A percentile compares a stretch with the other conserved stretches of the same genome.
These are phyloP conservation scores for Aegithalos caudatus DNA, from an alignment of 2,113 vertebrate genomes.

Conservation along the genomic window DNA sequence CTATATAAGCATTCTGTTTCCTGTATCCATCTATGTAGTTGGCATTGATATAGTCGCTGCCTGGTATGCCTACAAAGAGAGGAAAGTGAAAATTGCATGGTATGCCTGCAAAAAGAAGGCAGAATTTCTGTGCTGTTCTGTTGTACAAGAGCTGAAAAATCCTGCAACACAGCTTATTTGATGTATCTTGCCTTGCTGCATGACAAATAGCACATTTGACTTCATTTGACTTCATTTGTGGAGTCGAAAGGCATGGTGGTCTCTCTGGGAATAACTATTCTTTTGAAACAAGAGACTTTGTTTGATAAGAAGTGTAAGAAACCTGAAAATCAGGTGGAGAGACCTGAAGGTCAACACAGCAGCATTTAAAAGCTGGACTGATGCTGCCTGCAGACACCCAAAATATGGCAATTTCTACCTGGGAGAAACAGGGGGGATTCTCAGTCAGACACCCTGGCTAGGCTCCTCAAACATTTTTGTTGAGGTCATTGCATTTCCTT, in stretches of 20 bases:
- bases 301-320: background rate
- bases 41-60: constrained; percentile 96
- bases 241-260: background rate
- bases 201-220: background rate
- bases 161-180: background rate
- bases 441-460: background rate
- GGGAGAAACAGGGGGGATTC: background rate
- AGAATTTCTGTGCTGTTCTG: background rate
- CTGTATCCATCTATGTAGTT: constrained; percentile 99
- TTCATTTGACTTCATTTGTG: background rate
- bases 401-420: background rate
- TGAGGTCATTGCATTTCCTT: background rate
- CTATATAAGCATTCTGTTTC: constrained; percentile 98
- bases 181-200: background rate
- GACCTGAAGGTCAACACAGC: background rate
- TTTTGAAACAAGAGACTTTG: background rate
- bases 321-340: background rate
- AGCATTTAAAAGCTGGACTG: background rate
- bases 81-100: background rate
- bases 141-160: background rate
- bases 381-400: background rate
- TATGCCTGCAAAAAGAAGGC: constrained; percentile 75
- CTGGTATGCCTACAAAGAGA: constrained; percentile 88
- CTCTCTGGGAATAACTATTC: background rate
- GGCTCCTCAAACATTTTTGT: background rate